These are phyloP conservation scores for Lepidonotus clava DNA, from an alignment of 2,888 invertebrate species.

Conservation along the genomic window DNA sequence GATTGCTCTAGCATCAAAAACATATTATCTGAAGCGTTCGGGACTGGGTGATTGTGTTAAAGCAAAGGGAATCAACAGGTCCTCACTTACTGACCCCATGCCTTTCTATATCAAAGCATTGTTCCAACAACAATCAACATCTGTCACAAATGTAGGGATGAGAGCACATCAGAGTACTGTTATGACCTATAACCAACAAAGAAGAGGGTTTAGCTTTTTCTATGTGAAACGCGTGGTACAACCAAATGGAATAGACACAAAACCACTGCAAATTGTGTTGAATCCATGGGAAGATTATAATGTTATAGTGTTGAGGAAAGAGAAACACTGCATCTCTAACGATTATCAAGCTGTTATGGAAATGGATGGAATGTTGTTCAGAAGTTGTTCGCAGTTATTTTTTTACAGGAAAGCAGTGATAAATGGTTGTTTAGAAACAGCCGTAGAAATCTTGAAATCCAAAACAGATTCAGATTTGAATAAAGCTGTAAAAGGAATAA, in stretches of 20 bases:
- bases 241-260: background rate
- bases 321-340: background rate
- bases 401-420: background rate
- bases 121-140: background rate
- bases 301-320: background rate
- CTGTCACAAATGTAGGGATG: background rate
- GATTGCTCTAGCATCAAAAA: constrained; percentile 54
- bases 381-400: background rate
- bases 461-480: background rate
- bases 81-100: background rate
- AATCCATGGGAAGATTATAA: constrained; percentile 1
- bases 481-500: background rate
- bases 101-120: background rate
- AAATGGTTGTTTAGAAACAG: background rate
- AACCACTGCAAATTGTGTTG: background rate
- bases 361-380: background rate
- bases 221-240: background rate
- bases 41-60: background rate
- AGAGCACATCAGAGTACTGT: background rate
- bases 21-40: constrained; percentile 31
- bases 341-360: background rate
- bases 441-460: background rate
- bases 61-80: constrained; percentile 3
- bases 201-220: background rate
- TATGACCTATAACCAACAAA: background rate